Percentiles rank a stretch among this genome's conserved stretches.
These are phyloP conservation scores for Phyllotreta cruciferae DNA, from an alignment of 2,888 invertebrate genomes.

Conservation along the genomic window DNA sequence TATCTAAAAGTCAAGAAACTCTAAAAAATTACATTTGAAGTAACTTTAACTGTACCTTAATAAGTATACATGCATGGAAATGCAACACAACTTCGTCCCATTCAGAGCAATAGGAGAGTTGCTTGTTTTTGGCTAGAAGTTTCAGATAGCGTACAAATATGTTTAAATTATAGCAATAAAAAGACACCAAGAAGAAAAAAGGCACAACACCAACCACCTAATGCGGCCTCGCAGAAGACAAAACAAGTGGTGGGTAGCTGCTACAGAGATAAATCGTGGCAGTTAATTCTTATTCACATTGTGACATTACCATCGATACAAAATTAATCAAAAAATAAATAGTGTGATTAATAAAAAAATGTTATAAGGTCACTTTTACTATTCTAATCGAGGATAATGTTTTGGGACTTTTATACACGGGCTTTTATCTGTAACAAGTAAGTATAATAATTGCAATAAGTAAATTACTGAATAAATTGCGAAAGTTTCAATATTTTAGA, in stretches of 20 bases:
- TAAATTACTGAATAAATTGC: no score
- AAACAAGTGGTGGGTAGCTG: constrained; percentile 45
- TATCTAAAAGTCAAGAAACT: no score
- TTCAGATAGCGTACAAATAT: neutral
- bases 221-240: constrained; percentile 46
- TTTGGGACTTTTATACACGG: constrained; percentile 10
- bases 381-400: constrained; percentile 3
- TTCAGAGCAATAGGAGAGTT: no score
- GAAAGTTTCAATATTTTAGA: no score
- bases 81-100: neutral
- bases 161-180: neutral
- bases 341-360: no score
- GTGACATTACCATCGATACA: constrained; percentile 7
- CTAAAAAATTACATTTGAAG: no score
- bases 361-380: neutral
- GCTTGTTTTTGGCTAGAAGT: no score
- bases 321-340: no score
- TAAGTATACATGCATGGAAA: no score
- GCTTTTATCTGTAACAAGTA: neutral
- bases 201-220: constrained; percentile 41
- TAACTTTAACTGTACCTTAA: no score
- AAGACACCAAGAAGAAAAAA: constrained; percentile 18
- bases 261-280: constrained; percentile 37
- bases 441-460: neutral
- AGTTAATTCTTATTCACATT: constrained; percentile 26